phyloP scores from a whole-genome alignment of 2,888 invertebrate genomes.

The Eupithecia dodoneata region DNA sequence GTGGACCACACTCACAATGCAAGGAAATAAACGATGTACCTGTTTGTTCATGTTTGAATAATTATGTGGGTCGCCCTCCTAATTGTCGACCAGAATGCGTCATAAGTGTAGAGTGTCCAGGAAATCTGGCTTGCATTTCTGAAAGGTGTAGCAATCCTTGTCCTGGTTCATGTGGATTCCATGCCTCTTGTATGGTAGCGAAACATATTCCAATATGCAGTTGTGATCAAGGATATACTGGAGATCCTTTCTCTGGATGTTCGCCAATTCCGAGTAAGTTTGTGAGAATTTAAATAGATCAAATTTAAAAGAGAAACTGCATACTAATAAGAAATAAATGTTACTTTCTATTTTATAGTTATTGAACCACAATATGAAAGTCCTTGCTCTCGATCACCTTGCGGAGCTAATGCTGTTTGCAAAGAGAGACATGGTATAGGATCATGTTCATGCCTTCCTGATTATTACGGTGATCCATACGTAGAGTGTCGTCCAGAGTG shows the following conservation, averaged over 20 bases:
- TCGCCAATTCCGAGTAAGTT: conserved; percentile 85
- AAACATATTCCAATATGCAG: conserved; percentile 90
- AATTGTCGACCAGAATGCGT: conserved; percentile 91
- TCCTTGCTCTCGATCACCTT: conserved; percentile 93
- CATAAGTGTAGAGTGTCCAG: conserved; percentile 88
- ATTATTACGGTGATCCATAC: conserved; percentile 94
- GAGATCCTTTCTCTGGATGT: conserved; percentile 92
- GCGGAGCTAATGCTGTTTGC: conserved; percentile 94
- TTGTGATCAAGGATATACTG: conserved; percentile 88
- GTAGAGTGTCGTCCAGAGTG: conserved; percentile 94
- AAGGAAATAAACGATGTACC: conserved; percentile 87
- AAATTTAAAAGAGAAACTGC: background rate
- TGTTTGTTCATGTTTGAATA: conserved; percentile 89
- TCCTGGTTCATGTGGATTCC: conserved; percentile 89
- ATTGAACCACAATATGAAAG: conserved; percentile 79
- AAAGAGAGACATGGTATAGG: conserved; percentile 91
- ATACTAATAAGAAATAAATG: background rate
- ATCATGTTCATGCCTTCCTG: conserved; percentile 91
- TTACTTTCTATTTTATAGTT: conserved; percentile 56
- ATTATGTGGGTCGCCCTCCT: conserved; percentile 91
- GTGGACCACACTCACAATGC: conserved; percentile 91
- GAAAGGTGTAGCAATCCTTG: conserved; percentile 90
- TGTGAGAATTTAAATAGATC: conserved; percentile 9
- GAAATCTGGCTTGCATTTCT: conserved; percentile 88
- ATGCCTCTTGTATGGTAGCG: conserved; percentile 88